phyloP scores from a whole-genome alignment of 2,113 vertebrate species.

The Baryphthengus martii region DNA sequence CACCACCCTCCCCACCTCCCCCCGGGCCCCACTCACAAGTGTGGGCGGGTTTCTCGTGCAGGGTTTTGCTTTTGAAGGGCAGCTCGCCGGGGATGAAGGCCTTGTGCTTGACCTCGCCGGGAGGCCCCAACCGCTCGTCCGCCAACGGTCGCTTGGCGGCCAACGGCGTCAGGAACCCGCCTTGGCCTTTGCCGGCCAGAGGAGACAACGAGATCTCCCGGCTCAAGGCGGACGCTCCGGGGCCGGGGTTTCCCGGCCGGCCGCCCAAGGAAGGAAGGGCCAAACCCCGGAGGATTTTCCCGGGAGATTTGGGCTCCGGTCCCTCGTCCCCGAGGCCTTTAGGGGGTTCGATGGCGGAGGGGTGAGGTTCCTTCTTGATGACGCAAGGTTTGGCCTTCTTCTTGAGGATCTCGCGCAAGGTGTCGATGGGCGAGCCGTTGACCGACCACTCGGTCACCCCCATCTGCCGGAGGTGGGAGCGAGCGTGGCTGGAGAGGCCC shows the following conservation, averaged over 20 bases:
- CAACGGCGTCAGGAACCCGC: conserved; percentile 72
- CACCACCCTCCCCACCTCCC: neutral
- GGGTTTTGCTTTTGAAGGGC: conserved; percentile 73
- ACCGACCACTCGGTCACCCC: conserved; percentile 95
- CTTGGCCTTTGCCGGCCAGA: conserved; percentile 68
- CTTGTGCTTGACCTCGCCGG: conserved; percentile 71
- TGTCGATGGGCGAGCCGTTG: conserved; percentile 95
- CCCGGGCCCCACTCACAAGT: conserved; percentile 77
- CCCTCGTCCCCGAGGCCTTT: conserved; percentile 65
- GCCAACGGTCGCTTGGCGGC: conserved; percentile 77
- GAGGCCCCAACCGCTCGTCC: conserved; percentile 72
- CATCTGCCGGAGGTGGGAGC: conserved; percentile 94
- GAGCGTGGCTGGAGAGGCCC: conserved; percentile 92
- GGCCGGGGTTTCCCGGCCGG: conserved; percentile 75
- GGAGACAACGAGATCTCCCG: conserved; percentile 68
- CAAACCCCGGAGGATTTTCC: conserved; percentile 66
- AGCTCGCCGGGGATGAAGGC: conserved; percentile 83
- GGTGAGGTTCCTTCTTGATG: conserved; percentile 82
- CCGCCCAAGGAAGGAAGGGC: conserved; percentile 66
- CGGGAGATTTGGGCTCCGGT: conserved; percentile 47
- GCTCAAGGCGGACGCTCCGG: conserved; percentile 44
- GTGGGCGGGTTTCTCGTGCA: conserved; percentile 77
- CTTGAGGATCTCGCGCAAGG: conserved; percentile 87
- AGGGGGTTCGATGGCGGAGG: conserved; percentile 58
- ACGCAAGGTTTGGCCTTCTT: conserved; percentile 76